Percentiles rank a stretch among this genome's conserved stretches.
Conservation (phyloP, 2,113 vertebrate genomes). For the Heterochromis multidens region DNA sequence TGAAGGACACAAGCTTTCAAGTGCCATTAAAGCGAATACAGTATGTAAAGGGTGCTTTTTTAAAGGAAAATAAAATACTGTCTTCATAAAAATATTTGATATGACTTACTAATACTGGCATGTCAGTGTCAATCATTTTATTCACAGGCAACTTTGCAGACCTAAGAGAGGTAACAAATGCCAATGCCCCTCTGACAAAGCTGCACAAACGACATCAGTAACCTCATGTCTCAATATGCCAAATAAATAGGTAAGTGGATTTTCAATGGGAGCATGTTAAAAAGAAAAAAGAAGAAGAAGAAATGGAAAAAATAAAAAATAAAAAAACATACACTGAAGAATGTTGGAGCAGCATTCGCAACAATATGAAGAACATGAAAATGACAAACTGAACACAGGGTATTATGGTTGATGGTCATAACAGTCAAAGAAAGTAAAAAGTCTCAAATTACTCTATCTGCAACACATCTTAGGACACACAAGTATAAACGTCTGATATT, state of each 20-base stretch:
- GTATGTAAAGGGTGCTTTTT: not conserved
- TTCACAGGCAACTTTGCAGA: conserved; percentile 9
- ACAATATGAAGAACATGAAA: conserved; percentile 41
- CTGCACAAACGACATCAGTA: conserved; percentile 20
- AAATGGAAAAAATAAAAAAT: not conserved
- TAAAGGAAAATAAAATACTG: conserved; percentile 23
- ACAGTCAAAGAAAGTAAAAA: conserved; percentile 78
- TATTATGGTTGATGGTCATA: conserved; percentile 60
- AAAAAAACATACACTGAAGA: conserved; percentile 4
- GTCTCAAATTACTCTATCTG: conserved; percentile 66
- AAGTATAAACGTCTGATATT: conserved; percentile 76
- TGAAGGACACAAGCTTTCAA: conserved; percentile 10
- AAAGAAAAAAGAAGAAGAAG: not conserved
- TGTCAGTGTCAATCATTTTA: not conserved
- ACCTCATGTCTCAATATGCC: not conserved
- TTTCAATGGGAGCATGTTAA: not conserved
- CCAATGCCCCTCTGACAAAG: conserved; percentile 8
- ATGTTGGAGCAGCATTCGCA: conserved; percentile 60
- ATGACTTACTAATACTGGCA: conserved; percentile 1
- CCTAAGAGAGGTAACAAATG: conserved; percentile 13
- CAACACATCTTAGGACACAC: conserved; percentile 72
- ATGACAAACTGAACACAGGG: conserved; percentile 45
- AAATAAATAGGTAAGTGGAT: not conserved
- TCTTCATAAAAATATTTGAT: conserved; percentile 34
- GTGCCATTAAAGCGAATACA: conserved; percentile 23